Evolutionary conservation across 1,140 invertebrate species (phyloP).

Genomic region (Sweltsa coloradensis): DNA sequence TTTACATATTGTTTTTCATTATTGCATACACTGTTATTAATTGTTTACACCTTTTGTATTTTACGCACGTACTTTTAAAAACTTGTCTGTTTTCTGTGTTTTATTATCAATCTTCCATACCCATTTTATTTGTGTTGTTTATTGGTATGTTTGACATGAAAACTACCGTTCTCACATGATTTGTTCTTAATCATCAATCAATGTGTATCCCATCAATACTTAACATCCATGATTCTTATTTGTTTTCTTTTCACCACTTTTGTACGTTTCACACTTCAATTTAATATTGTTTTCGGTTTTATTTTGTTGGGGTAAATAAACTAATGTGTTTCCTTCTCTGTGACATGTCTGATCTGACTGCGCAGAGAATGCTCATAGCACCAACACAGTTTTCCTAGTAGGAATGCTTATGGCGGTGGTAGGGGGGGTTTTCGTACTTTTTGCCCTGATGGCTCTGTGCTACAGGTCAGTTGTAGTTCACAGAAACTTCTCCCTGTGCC

Average conservation of each 20-base stretch:
- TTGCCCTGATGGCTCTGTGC: constrained; percentile 96
- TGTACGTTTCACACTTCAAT: constrained; percentile 4
- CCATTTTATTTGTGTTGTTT: too few relatives aligned
- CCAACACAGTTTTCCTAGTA: constrained; percentile 91
- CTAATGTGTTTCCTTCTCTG: too few relatives aligned
- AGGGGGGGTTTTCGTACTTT: constrained; percentile 95
- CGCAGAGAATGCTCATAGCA: constrained; percentile 85
- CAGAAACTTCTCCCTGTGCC: constrained; percentile 93
- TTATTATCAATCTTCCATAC: too few relatives aligned
- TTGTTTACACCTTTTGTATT: too few relatives aligned
- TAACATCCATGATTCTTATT: constrained; percentile 4
- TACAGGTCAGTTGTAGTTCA: constrained; percentile 98
- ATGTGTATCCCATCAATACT: constrained; percentile 5
- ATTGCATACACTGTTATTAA: too few relatives aligned
- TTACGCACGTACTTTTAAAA: too few relatives aligned
- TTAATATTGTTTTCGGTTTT: constrained; percentile 14
- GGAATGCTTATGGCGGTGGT: constrained; percentile 95
- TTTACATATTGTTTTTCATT: too few relatives aligned
- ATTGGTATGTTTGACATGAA: too few relatives aligned
- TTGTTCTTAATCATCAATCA: background rate
- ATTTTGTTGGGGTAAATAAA: too few relatives aligned
- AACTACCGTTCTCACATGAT: too few relatives aligned
- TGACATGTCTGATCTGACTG: too few relatives aligned
- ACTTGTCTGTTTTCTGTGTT: too few relatives aligned
- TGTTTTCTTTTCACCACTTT: constrained; percentile 8